phyloP scores from a whole-genome alignment of 2,797 vertebrate species.

The Rhadinocentrus ornatus region DNA sequence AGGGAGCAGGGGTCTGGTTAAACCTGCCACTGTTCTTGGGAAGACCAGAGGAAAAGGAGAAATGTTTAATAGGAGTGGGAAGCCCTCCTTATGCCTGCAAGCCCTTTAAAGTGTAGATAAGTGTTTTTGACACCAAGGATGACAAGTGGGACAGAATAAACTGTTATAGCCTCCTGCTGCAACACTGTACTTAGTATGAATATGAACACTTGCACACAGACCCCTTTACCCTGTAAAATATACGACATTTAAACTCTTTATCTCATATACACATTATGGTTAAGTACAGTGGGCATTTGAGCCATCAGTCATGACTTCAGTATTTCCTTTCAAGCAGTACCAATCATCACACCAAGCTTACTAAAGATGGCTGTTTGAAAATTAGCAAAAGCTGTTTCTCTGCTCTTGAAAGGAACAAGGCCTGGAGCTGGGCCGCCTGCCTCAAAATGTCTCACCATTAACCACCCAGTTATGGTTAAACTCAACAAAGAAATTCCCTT shows the following conservation, averaged over 20 bases:
- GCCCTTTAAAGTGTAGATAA: conserved; percentile 75
- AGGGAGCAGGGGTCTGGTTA: conserved; percentile 35
- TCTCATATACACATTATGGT: conserved; percentile 49
- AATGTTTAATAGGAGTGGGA: conserved; percentile 45
- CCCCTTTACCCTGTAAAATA: conserved; percentile 43
- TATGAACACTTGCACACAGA: conserved; percentile 18
- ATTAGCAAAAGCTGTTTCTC: conserved; percentile 52
- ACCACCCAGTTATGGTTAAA: conserved; percentile 38
- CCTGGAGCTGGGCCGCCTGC: conserved; percentile 37
- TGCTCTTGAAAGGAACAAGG: conserved; percentile 41
- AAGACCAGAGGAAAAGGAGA: conserved; percentile 51
- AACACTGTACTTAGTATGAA: conserved; percentile 30
- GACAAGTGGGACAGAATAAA: conserved; percentile 47
- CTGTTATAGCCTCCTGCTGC: conserved; percentile 48
- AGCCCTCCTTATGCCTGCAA: conserved; percentile 43
- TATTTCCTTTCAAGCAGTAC: conserved; percentile 45
- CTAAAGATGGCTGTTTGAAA: conserved; percentile 46
- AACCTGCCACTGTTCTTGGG: conserved; percentile 40
- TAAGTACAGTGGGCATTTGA: conserved; percentile 65
- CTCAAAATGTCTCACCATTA: conserved; percentile 36
- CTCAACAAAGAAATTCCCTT: conserved; percentile 43
- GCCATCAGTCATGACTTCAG: conserved; percentile 36
- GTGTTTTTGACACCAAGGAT: conserved; percentile 67
- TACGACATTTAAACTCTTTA: conserved; percentile 36
- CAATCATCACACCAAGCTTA: conserved; percentile 53